These are phyloP conservation scores for Sesamia nonagrioides DNA, from an alignment of 1,140 invertebrate genomes.

Conservation along the genomic window DNA sequence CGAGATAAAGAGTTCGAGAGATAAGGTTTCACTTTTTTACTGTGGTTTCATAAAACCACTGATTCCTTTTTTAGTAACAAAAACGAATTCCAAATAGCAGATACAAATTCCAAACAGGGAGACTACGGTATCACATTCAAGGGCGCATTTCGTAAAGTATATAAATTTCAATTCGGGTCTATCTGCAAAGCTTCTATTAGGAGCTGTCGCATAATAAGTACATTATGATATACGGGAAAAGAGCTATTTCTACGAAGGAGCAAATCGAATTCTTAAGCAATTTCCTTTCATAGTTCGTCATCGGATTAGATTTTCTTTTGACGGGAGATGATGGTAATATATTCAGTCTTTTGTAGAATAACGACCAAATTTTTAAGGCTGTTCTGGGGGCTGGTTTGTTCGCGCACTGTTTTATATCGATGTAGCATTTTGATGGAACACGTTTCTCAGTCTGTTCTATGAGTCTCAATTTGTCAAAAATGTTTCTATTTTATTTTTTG, in stretches of 20 bases:
- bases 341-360: neutral
- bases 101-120: no score
- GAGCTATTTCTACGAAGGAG: constrained; percentile 8
- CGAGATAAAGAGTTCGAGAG: no score
- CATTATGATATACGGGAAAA: constrained; percentile 9
- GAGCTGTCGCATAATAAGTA: constrained; percentile 16
- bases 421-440: no score
- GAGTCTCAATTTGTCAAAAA: no score
- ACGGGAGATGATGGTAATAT: neutral
- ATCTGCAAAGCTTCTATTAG: neutral
- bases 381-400: no score
- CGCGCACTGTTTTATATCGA: no score
- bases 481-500: no score
- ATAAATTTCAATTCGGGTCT: constrained; percentile 3
- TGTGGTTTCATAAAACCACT: no score
- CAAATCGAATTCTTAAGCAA: constrained; percentile 34
- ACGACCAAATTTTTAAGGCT: no score
- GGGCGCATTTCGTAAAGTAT: constrained; percentile 1
- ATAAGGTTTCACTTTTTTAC: no score
- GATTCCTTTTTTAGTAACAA: neutral
- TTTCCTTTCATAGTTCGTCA: constrained; percentile 37
- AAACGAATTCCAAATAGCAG: no score
- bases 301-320: neutral
- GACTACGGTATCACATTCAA: neutral
- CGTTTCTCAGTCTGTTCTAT: no score